Conservation (phyloP, 2,797 vertebrate species). For the Cirrhinus mrigala region DNA sequence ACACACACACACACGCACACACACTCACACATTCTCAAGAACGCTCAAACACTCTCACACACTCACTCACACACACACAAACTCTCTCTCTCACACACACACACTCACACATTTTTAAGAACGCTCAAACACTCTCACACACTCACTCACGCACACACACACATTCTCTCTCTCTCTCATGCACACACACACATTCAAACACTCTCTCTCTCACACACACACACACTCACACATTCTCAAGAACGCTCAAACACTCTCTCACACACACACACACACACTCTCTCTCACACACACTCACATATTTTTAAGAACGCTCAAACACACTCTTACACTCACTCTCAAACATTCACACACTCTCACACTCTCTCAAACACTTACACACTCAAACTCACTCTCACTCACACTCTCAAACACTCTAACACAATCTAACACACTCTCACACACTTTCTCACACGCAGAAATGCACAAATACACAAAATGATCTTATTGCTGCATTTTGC, state of each 20-base stretch:
- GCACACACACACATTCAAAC: no score
- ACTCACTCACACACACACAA: background rate
- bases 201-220: no score
- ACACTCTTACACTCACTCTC: background rate
- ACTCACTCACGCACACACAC: no score
- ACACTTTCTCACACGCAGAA: fast-evolving
- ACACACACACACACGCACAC: no score
- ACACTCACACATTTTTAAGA: background rate
- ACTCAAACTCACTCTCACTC: background rate
- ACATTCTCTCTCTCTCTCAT: no score
- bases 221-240: no score
- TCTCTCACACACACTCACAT: background rate
- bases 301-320: background rate
- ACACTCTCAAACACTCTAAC: no score
- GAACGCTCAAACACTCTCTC: no score
- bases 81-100: background rate
- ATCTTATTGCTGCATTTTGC: background rate
- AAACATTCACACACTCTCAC: background rate
- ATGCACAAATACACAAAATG: background rate
- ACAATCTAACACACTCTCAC: no score
- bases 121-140: constrained; percentile 1
- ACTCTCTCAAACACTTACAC: background rate
- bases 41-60: background rate
- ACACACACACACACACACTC: no score
- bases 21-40: background rate